Base-by-base conservation (phyloP, 2,113 vertebrate species). In the Recurvirostra avosetta region DNA sequence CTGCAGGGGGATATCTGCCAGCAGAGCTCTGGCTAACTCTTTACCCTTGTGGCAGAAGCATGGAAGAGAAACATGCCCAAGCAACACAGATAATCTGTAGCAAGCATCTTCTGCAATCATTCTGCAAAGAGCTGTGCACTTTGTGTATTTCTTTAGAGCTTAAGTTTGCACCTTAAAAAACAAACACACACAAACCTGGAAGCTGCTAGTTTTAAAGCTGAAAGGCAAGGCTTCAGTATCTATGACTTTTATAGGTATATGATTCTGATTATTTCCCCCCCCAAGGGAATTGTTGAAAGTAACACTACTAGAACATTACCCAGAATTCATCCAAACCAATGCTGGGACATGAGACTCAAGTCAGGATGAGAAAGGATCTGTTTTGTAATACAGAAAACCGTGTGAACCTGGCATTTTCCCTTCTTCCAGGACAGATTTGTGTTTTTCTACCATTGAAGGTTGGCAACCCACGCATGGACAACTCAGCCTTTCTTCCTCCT, bases 261-360 rank as follows among this genome's bases (percentile, higher is more conserved):
- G 18, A 7, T 32, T 84, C 15, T 49, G 43, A 16, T 45, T 16
- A 16, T 45, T 16, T 14, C 43, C 43, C 43, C 43, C 43, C 15
- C 43, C 17, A 70, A 47, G 5, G 26, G 3, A n/a, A 14, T n/a
- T 72, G 5, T 50, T 88, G n/a, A 72, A 59, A 62, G 70, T 6
- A 49, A 18, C 17, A 50, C 3, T 67, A 40, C 23, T 43, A 50
- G 6, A 75, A 2, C 19, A 36, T 56, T 19, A 22, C 18, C 15
- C 14, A 86, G 27, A 73, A 41, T 49, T 59, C 17, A 59, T n/a
- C 14, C 34, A 53, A 65, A 29, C 9, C 21, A 8, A 25, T 58
- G 15, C 2, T 55, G 27, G 17, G 17, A 59, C 8, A 53, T 2
- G 1, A n/a, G 16, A 27, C 3, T 38, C 19, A 3, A 5, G 15